Base-by-base conservation (phyloP, 2,797 vertebrate species). In the Xiphorhynchus erythropygius region DNA sequence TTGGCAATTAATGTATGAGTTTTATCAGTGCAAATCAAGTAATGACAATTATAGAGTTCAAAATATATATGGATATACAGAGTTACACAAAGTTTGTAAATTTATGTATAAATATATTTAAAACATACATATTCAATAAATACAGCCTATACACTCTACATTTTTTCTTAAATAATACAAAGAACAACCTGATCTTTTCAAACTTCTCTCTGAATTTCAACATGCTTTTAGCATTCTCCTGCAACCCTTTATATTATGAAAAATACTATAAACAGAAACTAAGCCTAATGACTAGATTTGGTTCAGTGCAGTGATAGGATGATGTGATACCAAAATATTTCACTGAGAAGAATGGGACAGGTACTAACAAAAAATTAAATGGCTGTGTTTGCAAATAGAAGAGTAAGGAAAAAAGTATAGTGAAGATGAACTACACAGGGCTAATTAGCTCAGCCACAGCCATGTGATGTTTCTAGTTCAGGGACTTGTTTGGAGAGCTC, bases 111-210 rank as follows among this genome's bases (percentile, higher is more conserved):
- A 50, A 30, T 22, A 63, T 1, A 25, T 4, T 15, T 77, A 71
- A 59, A 75, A 28, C 1, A 11, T 35, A 15, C 10, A 15, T 25
- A 49, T 21, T 56, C 27, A 68, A 28, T 28, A 83, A 80, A 92
- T 41, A 11, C 10, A 56, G 37, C 7, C 10, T 56, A 44, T 3
- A 44, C 5, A 37, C 8, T 8, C 28, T 0, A 0, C 13, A 25
- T 64, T 63, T 85, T 77, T 69, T 27, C 18, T 52, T 32, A 37
- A 15, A 23, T 19, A 68, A 41, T 0, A 84, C 28, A 74, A 88
- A 63, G 55, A 28, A 13, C 5, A 69, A 57, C 6, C 11, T 3
- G 3, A 37, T 39, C 27, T 70, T 28, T 41, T 39, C 30, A 37
- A 32, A 63, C 5, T 70, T 68, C 13, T 67, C 42, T 65, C 62